phyloP scores from a whole-genome alignment of 2,113 vertebrate genomes.

The Ophthalmolycus amberensis region DNA sequence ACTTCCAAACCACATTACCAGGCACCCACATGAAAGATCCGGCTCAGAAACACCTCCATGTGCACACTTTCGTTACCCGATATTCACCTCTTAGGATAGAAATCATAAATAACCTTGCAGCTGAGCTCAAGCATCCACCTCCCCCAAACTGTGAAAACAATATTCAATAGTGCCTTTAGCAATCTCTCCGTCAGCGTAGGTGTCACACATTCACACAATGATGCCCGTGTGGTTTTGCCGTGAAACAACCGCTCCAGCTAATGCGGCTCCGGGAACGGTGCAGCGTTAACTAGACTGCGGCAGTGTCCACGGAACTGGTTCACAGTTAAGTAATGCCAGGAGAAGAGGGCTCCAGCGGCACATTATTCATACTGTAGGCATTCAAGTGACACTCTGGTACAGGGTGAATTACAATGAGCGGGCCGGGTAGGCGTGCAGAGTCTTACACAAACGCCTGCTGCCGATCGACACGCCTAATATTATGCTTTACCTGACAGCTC shows the following conservation, averaged over 20 bases:
- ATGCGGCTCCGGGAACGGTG: not conserved
- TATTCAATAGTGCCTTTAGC: slow-evolving; percentile 24
- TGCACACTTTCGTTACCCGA: not conserved
- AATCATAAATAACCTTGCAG: not conserved
- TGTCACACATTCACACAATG: slow-evolving; percentile 11
- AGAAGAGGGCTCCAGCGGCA: slow-evolving; percentile 18
- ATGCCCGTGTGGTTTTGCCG: not conserved
- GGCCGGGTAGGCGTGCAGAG: slow-evolving; percentile 43
- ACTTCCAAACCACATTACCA: slow-evolving; percentile 26
- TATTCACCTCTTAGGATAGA: not conserved
- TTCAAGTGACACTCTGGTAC: slow-evolving; percentile 54
- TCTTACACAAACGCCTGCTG: slow-evolving; percentile 27
- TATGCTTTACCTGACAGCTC: not conserved
- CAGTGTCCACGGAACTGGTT: slow-evolving; percentile 63
- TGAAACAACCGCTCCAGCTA: not conserved
- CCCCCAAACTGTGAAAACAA: not conserved
- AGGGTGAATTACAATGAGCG: slow-evolving; percentile 49
- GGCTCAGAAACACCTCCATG: not conserved
- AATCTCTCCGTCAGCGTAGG: slow-evolving; percentile 19
- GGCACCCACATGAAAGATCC: slow-evolving; percentile 1
- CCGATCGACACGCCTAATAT: not conserved
- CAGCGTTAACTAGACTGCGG: slow-evolving; percentile 39
- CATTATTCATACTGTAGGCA: slow-evolving; percentile 60
- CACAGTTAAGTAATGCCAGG: slow-evolving; percentile 48
- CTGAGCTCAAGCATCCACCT: not conserved